phyloP scores from a whole-genome alignment of 2,113 vertebrate species.

The Acanthochromis polyacanthus region DNA sequence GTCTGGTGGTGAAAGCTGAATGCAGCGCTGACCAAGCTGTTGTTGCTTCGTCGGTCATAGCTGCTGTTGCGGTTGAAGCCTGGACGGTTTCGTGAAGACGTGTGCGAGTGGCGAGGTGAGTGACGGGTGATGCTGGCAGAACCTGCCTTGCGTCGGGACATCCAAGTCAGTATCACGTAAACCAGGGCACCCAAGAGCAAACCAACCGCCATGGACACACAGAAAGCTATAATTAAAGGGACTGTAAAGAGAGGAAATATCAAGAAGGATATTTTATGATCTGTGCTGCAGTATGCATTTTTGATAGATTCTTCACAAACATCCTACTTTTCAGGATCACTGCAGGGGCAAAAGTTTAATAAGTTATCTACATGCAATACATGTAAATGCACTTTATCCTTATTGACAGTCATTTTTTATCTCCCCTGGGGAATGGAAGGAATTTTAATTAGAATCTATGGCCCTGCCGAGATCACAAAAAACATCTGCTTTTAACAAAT shows the following conservation, averaged over 20 bases:
- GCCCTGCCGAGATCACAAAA: conserved; percentile 27
- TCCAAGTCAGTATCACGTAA: conserved; percentile 89
- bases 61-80: conserved; percentile 93
- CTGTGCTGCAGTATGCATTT: neutral
- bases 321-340: neutral
- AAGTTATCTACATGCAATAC: neutral
- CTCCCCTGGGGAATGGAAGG: conserved; percentile 24
- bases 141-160: conserved; percentile 89
- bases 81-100: conserved; percentile 79
- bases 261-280: neutral
- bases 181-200: conserved; percentile 91
- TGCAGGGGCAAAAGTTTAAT: neutral
- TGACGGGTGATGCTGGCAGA: conserved; percentile 93
- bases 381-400: neutral
- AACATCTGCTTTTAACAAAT: conserved; percentile 38
- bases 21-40: conserved; percentile 91
- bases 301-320: neutral
- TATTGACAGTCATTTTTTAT: conserved; percentile 12
- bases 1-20: conserved; percentile 94
- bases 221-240: conserved; percentile 93
- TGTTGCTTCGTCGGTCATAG: conserved; percentile 94
- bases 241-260: conserved; percentile 79
- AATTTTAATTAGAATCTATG: conserved; percentile 42
- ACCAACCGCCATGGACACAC: conserved; percentile 92
- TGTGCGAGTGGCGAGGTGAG: conserved; percentile 81